Evolutionary conservation across 2,797 vertebrate genomes (phyloP), one percentile per base, ranked within the genome.

Genomic region (Tragelaphus eurycerus): DNA sequence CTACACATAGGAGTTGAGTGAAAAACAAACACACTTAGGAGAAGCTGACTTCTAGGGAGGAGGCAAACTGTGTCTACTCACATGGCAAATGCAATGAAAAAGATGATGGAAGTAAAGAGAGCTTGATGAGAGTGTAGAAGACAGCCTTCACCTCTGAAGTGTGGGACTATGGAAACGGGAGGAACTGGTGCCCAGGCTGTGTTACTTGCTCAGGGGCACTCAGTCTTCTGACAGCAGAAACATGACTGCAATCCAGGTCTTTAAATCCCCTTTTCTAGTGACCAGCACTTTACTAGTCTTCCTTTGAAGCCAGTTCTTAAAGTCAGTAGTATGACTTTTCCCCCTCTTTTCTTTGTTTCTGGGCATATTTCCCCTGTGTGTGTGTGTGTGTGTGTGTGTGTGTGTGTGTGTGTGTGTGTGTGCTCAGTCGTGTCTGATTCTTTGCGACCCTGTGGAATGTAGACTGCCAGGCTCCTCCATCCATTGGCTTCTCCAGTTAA

Each of bases 151-250:
- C 15, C 12, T 17, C 31, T 10, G 19, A 16, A 48, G 2, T 17
- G 0, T 23, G 9, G 31, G 25, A 8, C 34, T 9, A 3, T 4
- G 2, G 21, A 23, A 38, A 48, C 6, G 3, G 29, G 71, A 79
- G 23, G 82, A 74, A 16, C 38, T 15, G 6, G 29, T n/a, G 0
- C 43, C 2, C 0, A 16, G 46, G n/a, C 12, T 34, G 1, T 71
- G 76, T 79, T 38, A 71, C 46, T 52, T 76, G 21, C 78, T 43
- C 9, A 76, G 64, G 15, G 50, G 13, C 46, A 64, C 21, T 50
- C 7, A 85, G 79, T 4, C 59, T 4, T 38, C 2, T 57, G 23
- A 62, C 27, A 57, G 48, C 71, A 59, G 46, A 87, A 71, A 48
- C 25, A 25, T 1, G 4, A 34, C 55, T 91, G 52, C 79, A 78